Conservation (phyloP, 2,113 vertebrate species). For the Eretmochelys imbricata region DNA sequence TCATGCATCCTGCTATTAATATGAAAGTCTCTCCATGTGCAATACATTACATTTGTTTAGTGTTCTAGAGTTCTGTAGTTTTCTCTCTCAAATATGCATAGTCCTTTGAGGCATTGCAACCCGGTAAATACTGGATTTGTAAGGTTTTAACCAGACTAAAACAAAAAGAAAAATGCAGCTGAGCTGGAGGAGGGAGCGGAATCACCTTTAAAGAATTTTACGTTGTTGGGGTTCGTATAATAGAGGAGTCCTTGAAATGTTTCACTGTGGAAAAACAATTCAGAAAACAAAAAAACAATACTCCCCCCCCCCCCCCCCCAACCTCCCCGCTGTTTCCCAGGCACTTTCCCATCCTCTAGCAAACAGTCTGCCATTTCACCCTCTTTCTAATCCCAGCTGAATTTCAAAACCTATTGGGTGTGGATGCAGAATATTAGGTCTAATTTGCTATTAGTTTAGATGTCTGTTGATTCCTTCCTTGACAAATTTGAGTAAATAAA, state of each 20-base stretch:
- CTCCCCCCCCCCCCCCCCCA: no score
- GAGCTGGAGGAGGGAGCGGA: background rate
- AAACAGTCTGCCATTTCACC: background rate
- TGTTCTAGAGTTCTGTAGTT: background rate
- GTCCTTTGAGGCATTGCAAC: background rate
- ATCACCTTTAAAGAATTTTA: background rate
- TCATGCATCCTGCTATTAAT: background rate
- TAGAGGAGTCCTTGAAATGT: background rate
- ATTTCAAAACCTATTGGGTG: background rate
- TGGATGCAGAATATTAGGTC: background rate
- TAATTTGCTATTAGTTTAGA: slow-evolving; percentile 22
- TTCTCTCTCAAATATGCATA: background rate
- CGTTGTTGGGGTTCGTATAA: background rate
- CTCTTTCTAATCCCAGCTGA: background rate
- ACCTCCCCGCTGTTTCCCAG: background rate
- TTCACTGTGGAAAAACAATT: background rate
- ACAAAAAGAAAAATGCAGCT: background rate
- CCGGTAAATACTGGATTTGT: background rate
- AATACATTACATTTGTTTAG: background rate
- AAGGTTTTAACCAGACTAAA: background rate
- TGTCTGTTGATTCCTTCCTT: slow-evolving; percentile 20
- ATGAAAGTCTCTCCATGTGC: background rate
- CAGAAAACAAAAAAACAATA: background rate
- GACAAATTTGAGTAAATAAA: slow-evolving; percentile 29
- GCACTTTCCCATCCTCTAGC: background rate